Conservation (phyloP, 1,140 invertebrate species). For the Philotrypesis tridentata region DNA sequence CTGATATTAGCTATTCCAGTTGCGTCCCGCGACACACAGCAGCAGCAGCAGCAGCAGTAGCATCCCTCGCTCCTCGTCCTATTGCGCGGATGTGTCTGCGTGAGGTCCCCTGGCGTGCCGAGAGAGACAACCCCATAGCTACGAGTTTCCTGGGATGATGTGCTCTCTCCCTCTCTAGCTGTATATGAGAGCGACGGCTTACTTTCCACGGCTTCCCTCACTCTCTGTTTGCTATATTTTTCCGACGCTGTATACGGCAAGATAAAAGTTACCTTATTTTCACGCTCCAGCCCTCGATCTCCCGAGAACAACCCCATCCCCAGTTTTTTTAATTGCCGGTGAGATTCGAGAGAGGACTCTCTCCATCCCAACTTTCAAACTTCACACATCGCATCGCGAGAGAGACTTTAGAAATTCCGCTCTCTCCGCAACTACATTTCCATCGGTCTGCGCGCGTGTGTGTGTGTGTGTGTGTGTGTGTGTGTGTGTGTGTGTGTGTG, state of each 20-base stretch:
- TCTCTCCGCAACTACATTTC: no score
- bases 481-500: no score
- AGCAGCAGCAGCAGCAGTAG: slow-evolving; percentile 50
- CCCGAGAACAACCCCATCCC: no score
- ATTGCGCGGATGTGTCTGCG: slow-evolving; percentile 45
- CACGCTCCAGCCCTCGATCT: not conserved
- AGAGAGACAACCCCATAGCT: not conserved
- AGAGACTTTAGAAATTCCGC: no score
- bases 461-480: no score
- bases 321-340: no score
- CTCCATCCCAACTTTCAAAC: no score
- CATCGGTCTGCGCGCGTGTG: no score
- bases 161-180: not conserved
- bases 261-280: not conserved
- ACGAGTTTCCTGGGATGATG: not conserved
- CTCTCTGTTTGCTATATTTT: slow-evolving; percentile 8
- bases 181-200: not conserved
- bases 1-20: slow-evolving; percentile 66
- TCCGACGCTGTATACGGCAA: not conserved
- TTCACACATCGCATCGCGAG: no score
- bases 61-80: slow-evolving; percentile 49
- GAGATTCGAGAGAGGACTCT: no score
- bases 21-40: slow-evolving; percentile 57
- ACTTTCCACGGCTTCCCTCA: not conserved
- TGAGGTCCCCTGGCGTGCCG: slow-evolving; percentile 45